phyloP scores from a whole-genome alignment of 23 tunicate genomes.

The Trididemnum clinides region DNA sequence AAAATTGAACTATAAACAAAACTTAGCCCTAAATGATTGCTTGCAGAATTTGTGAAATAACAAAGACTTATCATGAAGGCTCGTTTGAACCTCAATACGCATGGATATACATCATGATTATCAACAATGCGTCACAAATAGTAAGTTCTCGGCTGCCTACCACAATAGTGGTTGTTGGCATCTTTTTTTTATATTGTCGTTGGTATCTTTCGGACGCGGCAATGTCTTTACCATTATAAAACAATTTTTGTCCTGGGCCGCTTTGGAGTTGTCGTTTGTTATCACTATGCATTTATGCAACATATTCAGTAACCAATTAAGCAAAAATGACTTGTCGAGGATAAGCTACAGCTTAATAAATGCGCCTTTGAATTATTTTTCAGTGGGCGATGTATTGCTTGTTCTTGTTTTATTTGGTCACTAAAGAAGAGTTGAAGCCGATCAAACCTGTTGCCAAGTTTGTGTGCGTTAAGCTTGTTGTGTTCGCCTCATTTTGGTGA shows the following conservation, averaged over 20 bases:
- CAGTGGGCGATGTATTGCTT: slow-evolving; percentile 99
- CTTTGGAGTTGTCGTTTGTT: too few species aligned
- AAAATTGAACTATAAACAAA: not conserved
- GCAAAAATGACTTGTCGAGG: too few species aligned
- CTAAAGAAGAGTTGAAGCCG: slow-evolving; percentile 91
- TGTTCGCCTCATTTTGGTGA: slow-evolving; percentile 96
- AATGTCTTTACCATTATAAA: too few species aligned
- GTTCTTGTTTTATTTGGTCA: slow-evolving; percentile 75
- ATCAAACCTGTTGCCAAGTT: slow-evolving; percentile 93
- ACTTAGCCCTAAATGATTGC: too few species aligned
- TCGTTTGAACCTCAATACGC: slow-evolving; percentile 58
- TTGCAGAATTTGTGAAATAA: slow-evolving; percentile 65
- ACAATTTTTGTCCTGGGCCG: too few species aligned
- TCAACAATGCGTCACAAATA: slow-evolving; percentile 91
- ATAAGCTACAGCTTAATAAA: too few species aligned
- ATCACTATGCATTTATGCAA: too few species aligned
- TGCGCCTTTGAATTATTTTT: too few species aligned
- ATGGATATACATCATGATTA: slow-evolving; percentile 78
- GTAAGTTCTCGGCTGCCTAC: slow-evolving; percentile 25
- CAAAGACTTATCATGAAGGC: slow-evolving; percentile 75
- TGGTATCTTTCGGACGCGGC: too few species aligned
- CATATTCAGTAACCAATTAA: too few species aligned
- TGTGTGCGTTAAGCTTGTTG: slow-evolving; percentile 87
- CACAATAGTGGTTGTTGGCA: not conserved
- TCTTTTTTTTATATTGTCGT: not conserved